Evolutionary conservation across 2,113 vertebrate genomes (phyloP), one percentile per base, ranked within the genome.

Genomic region (Tiliqua scincoides): DNA sequence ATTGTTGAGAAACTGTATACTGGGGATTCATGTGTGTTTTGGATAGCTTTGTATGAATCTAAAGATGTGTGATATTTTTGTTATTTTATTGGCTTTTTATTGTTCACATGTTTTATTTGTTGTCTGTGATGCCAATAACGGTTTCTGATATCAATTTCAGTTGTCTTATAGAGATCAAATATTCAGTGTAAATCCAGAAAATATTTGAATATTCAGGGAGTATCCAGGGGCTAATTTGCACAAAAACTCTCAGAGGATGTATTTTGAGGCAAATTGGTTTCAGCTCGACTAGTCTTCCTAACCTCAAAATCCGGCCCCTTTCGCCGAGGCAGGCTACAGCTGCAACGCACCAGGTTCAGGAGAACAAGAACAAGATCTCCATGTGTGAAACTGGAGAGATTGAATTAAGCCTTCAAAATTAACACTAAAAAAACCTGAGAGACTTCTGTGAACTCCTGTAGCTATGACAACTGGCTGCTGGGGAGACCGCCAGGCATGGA

Each of bases 371-470:
- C 23, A 52, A 63, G 57, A 79, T 86, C 59, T 80, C 40, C 43
- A 73, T 79, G 76, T 52, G 84, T 72, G 68, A 86, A 80, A 11
- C 68, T 27, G 23, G 73, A 86, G n/a, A 61, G 57, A 86, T 63
- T n/a, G 77, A 73, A 86, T 80, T 86, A 80, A 86, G 85, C 59
- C 78, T 73, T 65, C 77, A 86, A 63, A 86, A 80, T 80, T 79
- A 74, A 80, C 77, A 80, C 68, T 52, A 32, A 32, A 80, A 80
- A 70, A 59, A 63, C 59, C 43, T 67, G n/a, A 20, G 83, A 81
- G 78, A 74, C 48, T 78, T 75, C 71, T 54, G 78, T 81, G 85
- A 86, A 86, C 71, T 86, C 68, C 77, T 74, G 85, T 86, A 74
- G 78, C 85, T 81, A 73, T 86, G 85, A 86, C 78, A 86, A 86